Percentiles rank a stretch among this genome's conserved stretches.
phyloP scores from a whole-genome alignment of 2,113 vertebrate species.

The Leucopsar rothschildi region DNA sequence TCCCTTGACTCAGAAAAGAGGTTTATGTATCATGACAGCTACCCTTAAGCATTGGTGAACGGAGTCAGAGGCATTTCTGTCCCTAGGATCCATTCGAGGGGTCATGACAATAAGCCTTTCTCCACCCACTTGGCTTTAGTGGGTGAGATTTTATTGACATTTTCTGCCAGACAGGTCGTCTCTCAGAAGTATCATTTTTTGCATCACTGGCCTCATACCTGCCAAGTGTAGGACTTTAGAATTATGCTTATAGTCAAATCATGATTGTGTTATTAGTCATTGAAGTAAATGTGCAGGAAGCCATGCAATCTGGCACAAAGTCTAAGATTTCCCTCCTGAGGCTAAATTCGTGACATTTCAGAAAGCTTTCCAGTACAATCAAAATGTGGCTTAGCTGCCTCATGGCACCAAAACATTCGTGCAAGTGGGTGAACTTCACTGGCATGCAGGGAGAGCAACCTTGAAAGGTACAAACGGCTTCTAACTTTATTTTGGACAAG shows the following conservation, averaged over 20 bases:
- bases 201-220: background rate
- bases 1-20: background rate
- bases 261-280: background rate
- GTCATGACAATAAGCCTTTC: background rate
- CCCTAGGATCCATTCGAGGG: rapidly evolving
- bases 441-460: background rate
- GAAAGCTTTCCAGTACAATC: background rate
- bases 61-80: background rate
- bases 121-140: rapidly evolving
- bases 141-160: background rate
- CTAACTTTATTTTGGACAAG: background rate
- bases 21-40: background rate
- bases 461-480: background rate
- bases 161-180: background rate
- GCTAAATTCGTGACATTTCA: background rate
- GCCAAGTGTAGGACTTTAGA: background rate
- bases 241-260: background rate
- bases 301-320: background rate
- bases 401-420: background rate
- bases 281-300: background rate
- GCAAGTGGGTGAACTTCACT: background rate
- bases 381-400: background rate
- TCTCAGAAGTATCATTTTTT: background rate
- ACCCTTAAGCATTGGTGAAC: background rate
- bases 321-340: background rate